These are phyloP conservation scores for Drosophila pruinosa DNA, from an alignment of 1,140 invertebrate genomes.

Conservation along the genomic window DNA sequence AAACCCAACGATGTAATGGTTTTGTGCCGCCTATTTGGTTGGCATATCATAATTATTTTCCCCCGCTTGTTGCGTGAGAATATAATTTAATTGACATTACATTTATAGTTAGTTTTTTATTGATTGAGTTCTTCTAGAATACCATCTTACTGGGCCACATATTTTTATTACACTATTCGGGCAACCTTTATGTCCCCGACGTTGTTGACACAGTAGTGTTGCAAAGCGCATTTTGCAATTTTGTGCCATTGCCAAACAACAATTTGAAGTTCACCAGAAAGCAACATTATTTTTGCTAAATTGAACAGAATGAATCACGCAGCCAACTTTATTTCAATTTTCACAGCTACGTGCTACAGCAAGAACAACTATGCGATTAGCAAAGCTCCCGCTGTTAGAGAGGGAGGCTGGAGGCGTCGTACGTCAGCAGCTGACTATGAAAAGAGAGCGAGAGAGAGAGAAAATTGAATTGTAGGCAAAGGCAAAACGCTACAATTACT, in stretches of 20 bases:
- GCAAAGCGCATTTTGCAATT: conserved; percentile 38
- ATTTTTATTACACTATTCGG: background rate
- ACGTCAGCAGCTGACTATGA: conserved; percentile 38
- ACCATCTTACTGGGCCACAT: no score
- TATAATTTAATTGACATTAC: conserved; percentile 24
- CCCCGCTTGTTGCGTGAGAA: conserved; percentile 20
- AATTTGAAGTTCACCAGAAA: conserved; percentile 53
- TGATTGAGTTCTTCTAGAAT: conserved; percentile 50
- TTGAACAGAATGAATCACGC: conserved; percentile 57
- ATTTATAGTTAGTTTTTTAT: conserved; percentile 26
- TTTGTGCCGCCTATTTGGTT: conserved; percentile 20
- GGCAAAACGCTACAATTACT: conserved; percentile 48
- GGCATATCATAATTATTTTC: conserved; percentile 6
- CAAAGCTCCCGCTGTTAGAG: conserved; percentile 40
- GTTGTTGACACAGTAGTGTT: conserved; percentile 35
- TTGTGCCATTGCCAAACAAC: conserved; percentile 62
- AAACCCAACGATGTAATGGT: conserved; percentile 8
- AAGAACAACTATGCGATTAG: conserved; percentile 27
- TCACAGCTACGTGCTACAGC: conserved; percentile 55
- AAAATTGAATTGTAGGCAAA: conserved; percentile 8
- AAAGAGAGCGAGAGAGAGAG: conserved; percentile 9
- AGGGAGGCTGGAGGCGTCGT: conserved; percentile 17
- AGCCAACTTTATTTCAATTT: conserved; percentile 59
- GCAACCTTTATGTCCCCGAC: background rate
- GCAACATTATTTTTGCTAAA: conserved; percentile 15